These are phyloP conservation scores for Mesodorylaimus sp. DNA, from an alignment of 2,888 invertebrate genomes.

Conservation along the genomic window DNA sequence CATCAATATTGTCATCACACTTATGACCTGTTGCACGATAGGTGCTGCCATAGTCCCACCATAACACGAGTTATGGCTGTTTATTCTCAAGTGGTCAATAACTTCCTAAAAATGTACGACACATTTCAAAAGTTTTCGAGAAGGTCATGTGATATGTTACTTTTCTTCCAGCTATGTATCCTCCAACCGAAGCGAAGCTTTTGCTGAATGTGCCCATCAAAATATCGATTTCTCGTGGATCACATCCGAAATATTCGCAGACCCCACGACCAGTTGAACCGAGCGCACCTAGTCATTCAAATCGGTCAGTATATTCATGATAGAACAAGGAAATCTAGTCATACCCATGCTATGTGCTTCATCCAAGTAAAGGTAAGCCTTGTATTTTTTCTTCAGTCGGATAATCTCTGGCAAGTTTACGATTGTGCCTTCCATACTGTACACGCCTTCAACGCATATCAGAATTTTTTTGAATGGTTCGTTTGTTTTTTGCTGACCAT, in stretches of 20 bases:
- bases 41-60: conserved; percentile 65
- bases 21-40: conserved; percentile 69
- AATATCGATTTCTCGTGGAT: conserved; percentile 61
- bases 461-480: conserved; percentile 35
- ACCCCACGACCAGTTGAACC: conserved; percentile 70
- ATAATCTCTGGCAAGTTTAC: conserved; percentile 69
- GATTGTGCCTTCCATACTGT: conserved; percentile 87
- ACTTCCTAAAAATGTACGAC: not conserved
- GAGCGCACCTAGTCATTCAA: conserved; percentile 43
- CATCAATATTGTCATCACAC: conserved; percentile 68
- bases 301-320: not conserved
- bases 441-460: conserved; percentile 22
- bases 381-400: conserved; percentile 74
- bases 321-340: not conserved
- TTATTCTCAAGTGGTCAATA: not conserved
- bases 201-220: conserved; percentile 98
- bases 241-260: conserved; percentile 61
- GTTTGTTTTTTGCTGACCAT: conserved; percentile 55
- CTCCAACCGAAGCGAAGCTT: conserved; percentile 89
- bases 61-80: not conserved
- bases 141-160: conserved; percentile 32
- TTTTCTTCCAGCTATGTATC: conserved; percentile 79
- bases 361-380: conserved; percentile 83
- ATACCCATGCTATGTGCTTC: conserved; percentile 86
- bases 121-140: not conserved